A percentile compares a stretch with the other conserved stretches of the same genome.
Evolutionary conservation across 2,797 vertebrate species (phyloP).

Genomic region (Sparidentex hasta): DNA sequence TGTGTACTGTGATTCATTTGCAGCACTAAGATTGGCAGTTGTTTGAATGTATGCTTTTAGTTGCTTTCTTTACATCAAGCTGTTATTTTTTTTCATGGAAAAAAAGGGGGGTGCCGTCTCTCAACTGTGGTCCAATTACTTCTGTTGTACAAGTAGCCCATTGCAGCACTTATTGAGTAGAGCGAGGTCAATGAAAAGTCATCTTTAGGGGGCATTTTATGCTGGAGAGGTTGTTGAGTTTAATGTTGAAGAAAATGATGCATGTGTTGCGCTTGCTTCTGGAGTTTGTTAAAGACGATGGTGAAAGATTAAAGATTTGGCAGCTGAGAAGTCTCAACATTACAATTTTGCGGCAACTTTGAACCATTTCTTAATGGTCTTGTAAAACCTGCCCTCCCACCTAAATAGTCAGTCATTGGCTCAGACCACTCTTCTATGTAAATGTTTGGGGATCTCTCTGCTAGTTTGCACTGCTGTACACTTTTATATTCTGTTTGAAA

Average conservation of each 20-base stretch:
- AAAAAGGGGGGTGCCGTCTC: conserved; percentile 31
- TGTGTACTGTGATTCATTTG: conserved; percentile 69
- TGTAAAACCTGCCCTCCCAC: conserved; percentile 12
- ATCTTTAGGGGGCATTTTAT: conserved; percentile 30
- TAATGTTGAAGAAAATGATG: conserved; percentile 2
- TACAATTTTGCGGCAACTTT: conserved; percentile 9
- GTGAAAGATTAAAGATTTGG: background rate
- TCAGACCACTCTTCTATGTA: conserved; percentile 39
- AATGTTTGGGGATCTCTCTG: conserved; percentile 51
- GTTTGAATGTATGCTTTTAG: conserved; percentile 75
- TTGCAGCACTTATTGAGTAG: conserved; percentile 24
- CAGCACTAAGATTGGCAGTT: conserved; percentile 65
- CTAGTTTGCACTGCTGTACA: conserved; percentile 74
- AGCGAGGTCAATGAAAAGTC: conserved; percentile 1
- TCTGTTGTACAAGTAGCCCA: conserved; percentile 36
- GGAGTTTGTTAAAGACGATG: conserved; percentile 8
- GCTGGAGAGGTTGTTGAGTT: conserved; percentile 7
- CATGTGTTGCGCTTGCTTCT: conserved; percentile 32
- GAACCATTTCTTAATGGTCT: conserved; percentile 11
- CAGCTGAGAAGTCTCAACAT: conserved; percentile 11
- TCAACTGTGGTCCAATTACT: conserved; percentile 47
- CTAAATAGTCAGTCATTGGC: conserved; percentile 22
- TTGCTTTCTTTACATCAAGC: conserved; percentile 44
- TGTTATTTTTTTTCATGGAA: conserved; percentile 56
- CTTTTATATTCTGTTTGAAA: conserved; percentile 56